These are phyloP conservation scores for Hucho hucho DNA, from an alignment of 2,113 vertebrate species.

Conservation along the genomic window DNA sequence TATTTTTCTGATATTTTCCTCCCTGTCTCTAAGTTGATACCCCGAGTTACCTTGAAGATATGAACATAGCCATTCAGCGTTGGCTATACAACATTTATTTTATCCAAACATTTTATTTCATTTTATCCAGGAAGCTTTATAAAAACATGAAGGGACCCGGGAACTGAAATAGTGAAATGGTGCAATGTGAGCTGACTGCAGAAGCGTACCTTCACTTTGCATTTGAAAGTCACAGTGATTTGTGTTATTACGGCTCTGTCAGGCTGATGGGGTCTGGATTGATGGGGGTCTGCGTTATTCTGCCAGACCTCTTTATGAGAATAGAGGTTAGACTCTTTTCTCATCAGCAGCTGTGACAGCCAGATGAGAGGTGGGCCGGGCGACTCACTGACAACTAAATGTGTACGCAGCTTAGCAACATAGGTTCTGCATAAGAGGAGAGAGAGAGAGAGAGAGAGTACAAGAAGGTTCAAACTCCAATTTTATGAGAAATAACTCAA, in stretches of 20 bases:
- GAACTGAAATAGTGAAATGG: neutral
- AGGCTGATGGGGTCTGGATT: slow-evolving; percentile 57
- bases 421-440: neutral
- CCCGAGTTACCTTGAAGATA: neutral
- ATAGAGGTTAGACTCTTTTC: slow-evolving; percentile 58
- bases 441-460: neutral
- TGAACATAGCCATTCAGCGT: slow-evolving; percentile 36
- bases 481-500: slow-evolving; percentile 26
- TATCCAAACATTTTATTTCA: neutral
- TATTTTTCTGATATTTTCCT: no score
- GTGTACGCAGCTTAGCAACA: slow-evolving; percentile 38
- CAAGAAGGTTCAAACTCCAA: slow-evolving; percentile 23
- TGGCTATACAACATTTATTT: neutral
- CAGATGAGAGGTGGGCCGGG: slow-evolving; percentile 50
- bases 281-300: slow-evolving; percentile 60
- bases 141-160: slow-evolving; percentile 6
- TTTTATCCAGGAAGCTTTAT: neutral
- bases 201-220: slow-evolving; percentile 57
- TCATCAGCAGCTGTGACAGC: slow-evolving; percentile 62
- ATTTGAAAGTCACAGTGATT: slow-evolving; percentile 68
- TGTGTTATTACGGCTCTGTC: slow-evolving; percentile 66
- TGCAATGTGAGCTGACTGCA: slow-evolving; percentile 59
- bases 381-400: slow-evolving; percentile 62
- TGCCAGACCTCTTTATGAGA: slow-evolving; percentile 38
- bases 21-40: neutral